These are phyloP conservation scores for Capromys pilorides DNA, from an alignment of 2,797 vertebrate genomes.

Conservation along the genomic window DNA sequence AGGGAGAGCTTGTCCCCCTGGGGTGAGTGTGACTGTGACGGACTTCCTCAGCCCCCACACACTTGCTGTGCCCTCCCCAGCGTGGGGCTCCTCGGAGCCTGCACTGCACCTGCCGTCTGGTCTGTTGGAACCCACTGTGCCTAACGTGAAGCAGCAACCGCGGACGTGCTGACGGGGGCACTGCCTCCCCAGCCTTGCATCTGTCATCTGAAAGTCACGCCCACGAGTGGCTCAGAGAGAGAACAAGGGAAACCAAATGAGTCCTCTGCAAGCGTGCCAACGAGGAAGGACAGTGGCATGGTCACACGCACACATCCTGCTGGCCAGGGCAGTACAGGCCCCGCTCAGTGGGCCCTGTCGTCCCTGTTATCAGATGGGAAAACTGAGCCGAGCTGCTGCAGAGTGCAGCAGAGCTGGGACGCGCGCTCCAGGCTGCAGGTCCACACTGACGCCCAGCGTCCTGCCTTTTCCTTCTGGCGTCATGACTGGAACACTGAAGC, in stretches of 20 bases:
- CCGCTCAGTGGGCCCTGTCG: not conserved
- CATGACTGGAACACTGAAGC: not conserved
- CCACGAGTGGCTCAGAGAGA: not conserved
- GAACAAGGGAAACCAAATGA: not conserved
- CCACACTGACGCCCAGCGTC: too few relatives aligned
- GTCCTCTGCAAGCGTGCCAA: not conserved
- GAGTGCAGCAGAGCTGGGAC: not conserved
- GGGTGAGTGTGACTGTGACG: not conserved
- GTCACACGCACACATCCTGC: not conserved
- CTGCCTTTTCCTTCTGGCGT: not conserved
- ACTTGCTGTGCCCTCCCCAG: not conserved
- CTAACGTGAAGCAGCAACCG: slow-evolving; percentile 14
- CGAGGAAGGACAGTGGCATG: not conserved
- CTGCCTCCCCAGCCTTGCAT: slow-evolving; percentile 12
- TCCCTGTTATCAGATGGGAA: not conserved
- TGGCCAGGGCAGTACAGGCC: not conserved
- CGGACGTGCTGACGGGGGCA: not conserved
- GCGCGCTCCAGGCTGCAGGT: not conserved
- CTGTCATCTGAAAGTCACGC: slow-evolving; percentile 7
- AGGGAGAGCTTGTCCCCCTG: not conserved
- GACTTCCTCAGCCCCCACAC: not conserved
- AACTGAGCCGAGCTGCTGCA: not conserved
- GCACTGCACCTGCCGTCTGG: not conserved
- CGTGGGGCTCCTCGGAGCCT: not conserved
- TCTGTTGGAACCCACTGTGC: not conserved